Percentiles rank a stretch among this genome's conserved stretches.
Conservation (phyloP, 2,113 vertebrate genomes). For the Pampusana beccarii region DNA sequence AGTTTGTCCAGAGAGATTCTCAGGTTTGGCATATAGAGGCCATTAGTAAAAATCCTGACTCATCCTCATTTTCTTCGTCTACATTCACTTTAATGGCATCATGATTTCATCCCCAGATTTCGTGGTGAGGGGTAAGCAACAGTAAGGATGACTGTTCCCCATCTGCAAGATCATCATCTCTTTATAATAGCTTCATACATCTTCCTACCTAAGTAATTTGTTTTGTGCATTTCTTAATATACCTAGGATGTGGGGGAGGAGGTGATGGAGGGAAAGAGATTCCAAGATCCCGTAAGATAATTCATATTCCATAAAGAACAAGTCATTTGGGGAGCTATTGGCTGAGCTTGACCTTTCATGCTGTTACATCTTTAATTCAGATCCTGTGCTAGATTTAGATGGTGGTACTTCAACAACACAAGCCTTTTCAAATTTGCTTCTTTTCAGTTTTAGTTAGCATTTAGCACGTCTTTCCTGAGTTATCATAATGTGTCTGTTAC, state of each 20-base stretch:
- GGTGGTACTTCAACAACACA: background rate
- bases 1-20: background rate
- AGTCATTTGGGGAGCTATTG: background rate
- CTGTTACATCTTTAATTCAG: background rate
- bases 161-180: background rate
- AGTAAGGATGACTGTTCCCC: background rate
- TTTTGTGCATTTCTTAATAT: background rate
- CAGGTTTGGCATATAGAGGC: background rate
- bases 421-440: background rate
- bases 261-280: background rate
- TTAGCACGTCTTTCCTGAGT: background rate
- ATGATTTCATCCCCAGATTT: background rate
- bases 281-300: background rate
- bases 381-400: background rate
- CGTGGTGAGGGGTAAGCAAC: background rate
- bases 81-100: background rate
- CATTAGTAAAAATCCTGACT: background rate
- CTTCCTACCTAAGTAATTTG: background rate
- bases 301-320: background rate
- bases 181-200: conserved; percentile 18
- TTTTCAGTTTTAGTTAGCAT: background rate
- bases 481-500: background rate
- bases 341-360: background rate
- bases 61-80: background rate
- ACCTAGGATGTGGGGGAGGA: background rate